These are phyloP conservation scores for Morpho deidamia DNA, from an alignment of 2,888 invertebrate genomes.

Conservation along the genomic window DNA sequence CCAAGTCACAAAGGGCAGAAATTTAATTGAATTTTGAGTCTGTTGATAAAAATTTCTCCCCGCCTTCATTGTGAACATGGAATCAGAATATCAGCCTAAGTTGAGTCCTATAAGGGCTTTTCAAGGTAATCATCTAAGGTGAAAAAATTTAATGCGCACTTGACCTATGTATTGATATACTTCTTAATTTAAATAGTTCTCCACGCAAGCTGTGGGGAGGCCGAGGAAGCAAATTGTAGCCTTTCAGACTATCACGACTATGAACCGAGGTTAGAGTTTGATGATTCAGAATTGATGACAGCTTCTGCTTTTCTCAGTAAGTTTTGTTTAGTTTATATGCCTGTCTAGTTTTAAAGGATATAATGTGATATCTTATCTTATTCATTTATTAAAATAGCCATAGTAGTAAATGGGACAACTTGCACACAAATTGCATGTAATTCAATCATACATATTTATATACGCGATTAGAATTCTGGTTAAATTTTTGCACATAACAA, in stretches of 20 bases:
- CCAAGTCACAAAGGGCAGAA: too few relatives aligned
- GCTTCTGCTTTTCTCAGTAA: conserved; percentile 36
- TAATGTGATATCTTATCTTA: too few relatives aligned
- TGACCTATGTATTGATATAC: not conserved
- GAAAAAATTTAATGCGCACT: not conserved
- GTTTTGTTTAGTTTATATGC: not conserved
- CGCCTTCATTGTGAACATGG: conserved; percentile 36
- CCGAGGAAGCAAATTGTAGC: conserved; percentile 90
- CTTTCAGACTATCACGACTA: conserved; percentile 95
- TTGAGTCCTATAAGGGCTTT: conserved; percentile 63
- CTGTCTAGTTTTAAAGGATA: too few relatives aligned
- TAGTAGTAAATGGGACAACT: too few relatives aligned
- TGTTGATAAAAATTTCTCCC: not conserved
- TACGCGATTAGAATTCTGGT: too few relatives aligned
- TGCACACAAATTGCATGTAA: too few relatives aligned
- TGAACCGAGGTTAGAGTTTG: conserved; percentile 97
- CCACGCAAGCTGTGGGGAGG: conserved; percentile 56
- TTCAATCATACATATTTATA: too few relatives aligned
- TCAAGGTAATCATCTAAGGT: conserved; percentile 47
- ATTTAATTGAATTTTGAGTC: too few relatives aligned
- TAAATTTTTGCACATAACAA: too few relatives aligned
- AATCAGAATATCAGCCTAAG: conserved; percentile 62
- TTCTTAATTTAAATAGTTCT: conserved; percentile 36
- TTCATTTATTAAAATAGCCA: too few relatives aligned
- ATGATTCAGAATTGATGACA: conserved; percentile 92